Evolutionary conservation across 2,113 vertebrate species (phyloP).

Genomic region (Pipa parva): DNA sequence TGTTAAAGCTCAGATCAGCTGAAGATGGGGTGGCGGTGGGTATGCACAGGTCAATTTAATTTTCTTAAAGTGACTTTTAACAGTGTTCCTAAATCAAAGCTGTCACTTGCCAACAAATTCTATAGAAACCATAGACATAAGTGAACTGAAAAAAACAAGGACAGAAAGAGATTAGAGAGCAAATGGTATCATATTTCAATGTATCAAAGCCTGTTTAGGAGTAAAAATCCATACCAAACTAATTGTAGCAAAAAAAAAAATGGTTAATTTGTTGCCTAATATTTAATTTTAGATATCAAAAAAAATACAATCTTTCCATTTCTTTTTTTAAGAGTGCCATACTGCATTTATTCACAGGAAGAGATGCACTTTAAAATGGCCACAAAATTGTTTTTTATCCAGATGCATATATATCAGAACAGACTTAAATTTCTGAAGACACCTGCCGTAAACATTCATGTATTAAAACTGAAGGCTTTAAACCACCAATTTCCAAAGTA

Average conservation of each 20-base stretch:
- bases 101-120: slow-evolving; percentile 10
- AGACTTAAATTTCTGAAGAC: background rate
- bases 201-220: slow-evolving; percentile 17
- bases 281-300: background rate
- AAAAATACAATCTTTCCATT: background rate
- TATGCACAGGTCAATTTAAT: no score
- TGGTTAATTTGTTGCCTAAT: background rate
- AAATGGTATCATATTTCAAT: slow-evolving; percentile 38
- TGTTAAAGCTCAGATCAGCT: no score
- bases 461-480: background rate
- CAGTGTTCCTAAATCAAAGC: no score
- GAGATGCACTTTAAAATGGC: background rate
- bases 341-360: background rate
- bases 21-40: no score
- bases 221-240: slow-evolving; percentile 15
- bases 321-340: background rate
- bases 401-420: background rate
- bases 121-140: background rate
- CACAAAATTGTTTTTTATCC: background rate
- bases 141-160: background rate
- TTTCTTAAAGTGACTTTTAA: no score
- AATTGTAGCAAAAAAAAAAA: background rate
- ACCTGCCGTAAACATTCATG: slow-evolving; percentile 3
- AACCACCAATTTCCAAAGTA: background rate
- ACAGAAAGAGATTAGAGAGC: slow-evolving; percentile 24